These are phyloP conservation scores for Coilia nasus DNA, from an alignment of 2,797 vertebrate species.

Conservation along the genomic window DNA sequence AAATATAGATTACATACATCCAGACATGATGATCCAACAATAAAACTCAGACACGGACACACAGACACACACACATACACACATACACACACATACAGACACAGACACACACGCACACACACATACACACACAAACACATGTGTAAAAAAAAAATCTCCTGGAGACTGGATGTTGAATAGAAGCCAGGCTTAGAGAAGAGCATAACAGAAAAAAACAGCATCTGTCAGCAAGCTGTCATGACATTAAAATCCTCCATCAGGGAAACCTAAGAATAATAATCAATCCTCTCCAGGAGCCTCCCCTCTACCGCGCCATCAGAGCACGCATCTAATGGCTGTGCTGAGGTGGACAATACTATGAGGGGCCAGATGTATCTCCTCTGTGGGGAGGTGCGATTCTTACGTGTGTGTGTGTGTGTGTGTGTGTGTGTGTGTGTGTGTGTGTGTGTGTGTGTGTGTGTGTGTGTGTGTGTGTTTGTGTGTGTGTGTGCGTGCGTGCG, in stretches of 20 bases:
- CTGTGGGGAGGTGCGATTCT: neutral
- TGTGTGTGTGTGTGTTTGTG: conserved; percentile 9
- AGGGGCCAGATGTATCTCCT: conserved; percentile 12
- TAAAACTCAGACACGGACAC: neutral
- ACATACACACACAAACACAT: conserved; percentile 1
- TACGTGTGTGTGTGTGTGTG: neutral
- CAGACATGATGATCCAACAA: too few species aligned
- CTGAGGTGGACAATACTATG: conserved; percentile 16
- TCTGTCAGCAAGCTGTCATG: conserved; percentile 39
- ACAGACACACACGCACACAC: neutral
- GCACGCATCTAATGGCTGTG: conserved; percentile 35
- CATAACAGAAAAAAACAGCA: conserved; percentile 31
- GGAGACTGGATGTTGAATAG: conserved; percentile 11
- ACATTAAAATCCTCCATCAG: conserved; percentile 29
- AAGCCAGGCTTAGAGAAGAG: conserved; percentile 1
- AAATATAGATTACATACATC: too few species aligned
- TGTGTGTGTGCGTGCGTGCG: conserved; percentile 14
- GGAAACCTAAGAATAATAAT: conserved; percentile 44
- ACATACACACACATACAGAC: neutral
- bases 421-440: neutral
- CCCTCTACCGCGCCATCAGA: conserved; percentile 45
- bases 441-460: neutral
- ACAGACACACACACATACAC: neutral
- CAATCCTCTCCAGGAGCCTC: conserved; percentile 44
- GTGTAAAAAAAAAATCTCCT: neutral